These are phyloP conservation scores for Loripinus fragilis DNA, from an alignment of 2,888 invertebrate genomes.

Conservation along the genomic window DNA sequence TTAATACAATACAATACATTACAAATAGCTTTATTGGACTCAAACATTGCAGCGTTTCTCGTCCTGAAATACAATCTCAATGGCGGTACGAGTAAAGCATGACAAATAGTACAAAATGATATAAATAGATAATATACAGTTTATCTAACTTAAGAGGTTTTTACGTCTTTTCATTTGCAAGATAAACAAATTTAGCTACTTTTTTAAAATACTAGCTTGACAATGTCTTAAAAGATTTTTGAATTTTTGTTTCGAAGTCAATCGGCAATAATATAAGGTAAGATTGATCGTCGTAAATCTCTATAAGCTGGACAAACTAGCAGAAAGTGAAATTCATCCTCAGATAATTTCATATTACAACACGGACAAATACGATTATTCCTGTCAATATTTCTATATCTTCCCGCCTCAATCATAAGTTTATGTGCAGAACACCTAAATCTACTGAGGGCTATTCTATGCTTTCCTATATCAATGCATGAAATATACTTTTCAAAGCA, in stretches of 20 bases:
- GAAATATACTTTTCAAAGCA: background rate
- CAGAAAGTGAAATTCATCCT: background rate
- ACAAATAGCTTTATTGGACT: too few relatives aligned
- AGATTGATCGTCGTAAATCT: background rate
- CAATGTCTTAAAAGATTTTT: background rate
- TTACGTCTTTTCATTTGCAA: slow-evolving; percentile 2
- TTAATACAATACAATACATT: too few relatives aligned
- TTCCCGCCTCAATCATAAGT: background rate
- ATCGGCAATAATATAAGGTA: slow-evolving; percentile 3
- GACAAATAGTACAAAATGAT: too few relatives aligned
- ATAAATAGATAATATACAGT: too few relatives aligned
- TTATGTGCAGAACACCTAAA: background rate
- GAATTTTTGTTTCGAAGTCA: background rate
- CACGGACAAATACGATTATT: background rate
- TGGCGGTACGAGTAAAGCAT: too few relatives aligned
- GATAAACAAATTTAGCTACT: background rate
- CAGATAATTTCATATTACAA: background rate
- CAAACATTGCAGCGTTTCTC: too few relatives aligned
- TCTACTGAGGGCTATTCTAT: background rate
- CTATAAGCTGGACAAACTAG: background rate
- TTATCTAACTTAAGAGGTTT: too few relatives aligned
- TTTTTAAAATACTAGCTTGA: background rate
- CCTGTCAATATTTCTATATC: background rate
- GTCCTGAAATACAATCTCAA: too few relatives aligned
- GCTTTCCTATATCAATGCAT: background rate